These are phyloP conservation scores for Variabilichromis moorii DNA, from an alignment of 2,113 vertebrate species.

Conservation along the genomic window DNA sequence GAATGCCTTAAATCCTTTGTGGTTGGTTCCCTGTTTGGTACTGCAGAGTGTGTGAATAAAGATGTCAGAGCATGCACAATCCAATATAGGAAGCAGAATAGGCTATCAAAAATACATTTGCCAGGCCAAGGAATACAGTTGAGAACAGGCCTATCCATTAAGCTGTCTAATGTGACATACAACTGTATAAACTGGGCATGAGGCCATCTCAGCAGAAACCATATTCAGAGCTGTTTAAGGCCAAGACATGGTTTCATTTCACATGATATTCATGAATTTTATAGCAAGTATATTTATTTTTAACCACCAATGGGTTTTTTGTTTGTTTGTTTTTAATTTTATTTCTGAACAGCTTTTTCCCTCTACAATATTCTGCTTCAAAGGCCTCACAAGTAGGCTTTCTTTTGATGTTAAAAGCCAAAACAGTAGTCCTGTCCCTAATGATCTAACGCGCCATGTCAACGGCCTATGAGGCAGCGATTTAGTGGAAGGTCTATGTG, in stretches of 20 bases:
- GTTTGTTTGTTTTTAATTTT: background rate
- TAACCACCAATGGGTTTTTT: background rate
- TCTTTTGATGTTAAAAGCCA: no score
- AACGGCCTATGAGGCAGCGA: background rate
- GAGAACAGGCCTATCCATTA: constrained; percentile 6
- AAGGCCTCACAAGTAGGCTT: background rate
- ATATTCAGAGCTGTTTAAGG: background rate
- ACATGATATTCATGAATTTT: background rate
- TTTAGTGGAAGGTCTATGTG: background rate
- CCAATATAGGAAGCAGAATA: background rate
- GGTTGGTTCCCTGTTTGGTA: background rate
- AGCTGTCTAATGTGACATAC: background rate
- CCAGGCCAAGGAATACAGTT: background rate
- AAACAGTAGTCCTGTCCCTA: background rate
- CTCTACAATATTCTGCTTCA: background rate
- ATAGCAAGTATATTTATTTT: background rate
- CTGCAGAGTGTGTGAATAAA: background rate
- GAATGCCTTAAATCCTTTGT: background rate
- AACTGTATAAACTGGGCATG: background rate
- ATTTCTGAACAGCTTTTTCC: background rate
- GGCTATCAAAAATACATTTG: constrained; percentile 7
- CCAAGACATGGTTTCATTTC: background rate
- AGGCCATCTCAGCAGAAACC: background rate
- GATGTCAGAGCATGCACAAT: background rate
- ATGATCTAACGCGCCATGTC: background rate